These are phyloP conservation scores for Imbricaverruca yamaguchii DNA, from an alignment of 2,888 invertebrate genomes.

Conservation along the genomic window DNA sequence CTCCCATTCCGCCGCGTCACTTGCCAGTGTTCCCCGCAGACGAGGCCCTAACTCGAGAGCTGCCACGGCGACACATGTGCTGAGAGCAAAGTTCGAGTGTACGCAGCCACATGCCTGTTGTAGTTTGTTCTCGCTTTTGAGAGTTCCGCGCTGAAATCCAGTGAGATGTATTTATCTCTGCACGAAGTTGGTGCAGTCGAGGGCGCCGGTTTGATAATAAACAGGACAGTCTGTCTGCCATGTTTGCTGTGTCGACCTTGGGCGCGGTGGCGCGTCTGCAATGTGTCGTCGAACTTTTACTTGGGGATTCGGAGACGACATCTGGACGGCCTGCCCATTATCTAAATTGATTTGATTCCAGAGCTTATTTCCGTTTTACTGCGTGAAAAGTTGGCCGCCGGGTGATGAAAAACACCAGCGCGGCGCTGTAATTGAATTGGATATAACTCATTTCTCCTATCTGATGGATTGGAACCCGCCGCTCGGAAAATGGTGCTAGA, in stretches of 20 bases:
- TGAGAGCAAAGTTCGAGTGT: slow-evolving; percentile 1
- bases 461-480: not conserved
- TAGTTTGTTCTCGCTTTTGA: not conserved
- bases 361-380: slow-evolving; percentile 21
- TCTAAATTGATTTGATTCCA: slow-evolving; percentile 20
- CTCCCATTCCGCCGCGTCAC: not conserved
- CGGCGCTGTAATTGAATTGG: slow-evolving; percentile 12
- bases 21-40: not conserved
- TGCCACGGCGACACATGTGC: not conserved
- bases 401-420: slow-evolving; percentile 11
- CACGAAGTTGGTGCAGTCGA: not conserved
- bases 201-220: slow-evolving; percentile 1
- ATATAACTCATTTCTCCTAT: slow-evolving; percentile 18
- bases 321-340: slow-evolving; percentile 2
- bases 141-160: not conserved
- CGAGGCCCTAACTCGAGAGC: not conserved
- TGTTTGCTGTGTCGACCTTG: not conserved
- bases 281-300: too few species aligned
- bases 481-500: not conserved
- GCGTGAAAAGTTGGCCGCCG: slow-evolving; percentile 14
- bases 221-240: not conserved
- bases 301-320: not conserved
- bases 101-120: not conserved
- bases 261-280: too few species aligned
- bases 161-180: slow-evolving; percentile 9